Percentiles rank a stretch among this genome's conserved stretches.
These are phyloP conservation scores for Podocnemis expansa DNA, from an alignment of 2,113 vertebrate genomes.

Conservation along the genomic window DNA sequence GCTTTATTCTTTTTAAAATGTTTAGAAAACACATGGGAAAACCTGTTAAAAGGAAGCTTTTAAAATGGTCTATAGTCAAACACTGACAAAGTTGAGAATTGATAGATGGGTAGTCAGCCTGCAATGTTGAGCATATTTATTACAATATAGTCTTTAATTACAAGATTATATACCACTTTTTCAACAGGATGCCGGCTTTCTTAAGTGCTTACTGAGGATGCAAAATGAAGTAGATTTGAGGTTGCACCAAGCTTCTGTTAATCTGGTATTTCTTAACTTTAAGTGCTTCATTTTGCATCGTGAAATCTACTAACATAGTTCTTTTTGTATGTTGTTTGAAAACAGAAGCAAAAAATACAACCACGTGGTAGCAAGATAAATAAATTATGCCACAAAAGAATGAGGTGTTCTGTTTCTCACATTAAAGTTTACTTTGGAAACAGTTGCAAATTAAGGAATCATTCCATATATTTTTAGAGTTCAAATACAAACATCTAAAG, in stretches of 20 bases:
- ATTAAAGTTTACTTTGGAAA: background rate
- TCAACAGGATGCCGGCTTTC: background rate
- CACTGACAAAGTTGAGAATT: background rate
- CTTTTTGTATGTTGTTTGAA: background rate
- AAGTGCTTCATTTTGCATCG: background rate
- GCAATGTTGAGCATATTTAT: background rate
- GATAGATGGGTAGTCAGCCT: background rate
- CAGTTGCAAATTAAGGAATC: background rate
- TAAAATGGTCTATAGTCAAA: background rate
- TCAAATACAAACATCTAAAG: background rate
- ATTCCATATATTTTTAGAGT: background rate
- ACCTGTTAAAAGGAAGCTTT: background rate
- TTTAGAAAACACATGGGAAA: background rate
- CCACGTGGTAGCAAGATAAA: background rate
- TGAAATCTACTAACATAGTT: background rate
- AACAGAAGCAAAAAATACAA: background rate
- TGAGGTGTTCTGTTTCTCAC: background rate
- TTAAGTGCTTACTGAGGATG: background rate
- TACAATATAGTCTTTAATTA: background rate
- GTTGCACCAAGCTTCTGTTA: background rate
- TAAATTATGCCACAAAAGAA: background rate
- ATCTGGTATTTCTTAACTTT: background rate
- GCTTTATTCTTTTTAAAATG: background rate
- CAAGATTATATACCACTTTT: background rate
- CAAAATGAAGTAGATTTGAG: background rate